Conservation (phyloP, 2,113 vertebrate genomes). For the Actinemys pallida region DNA sequence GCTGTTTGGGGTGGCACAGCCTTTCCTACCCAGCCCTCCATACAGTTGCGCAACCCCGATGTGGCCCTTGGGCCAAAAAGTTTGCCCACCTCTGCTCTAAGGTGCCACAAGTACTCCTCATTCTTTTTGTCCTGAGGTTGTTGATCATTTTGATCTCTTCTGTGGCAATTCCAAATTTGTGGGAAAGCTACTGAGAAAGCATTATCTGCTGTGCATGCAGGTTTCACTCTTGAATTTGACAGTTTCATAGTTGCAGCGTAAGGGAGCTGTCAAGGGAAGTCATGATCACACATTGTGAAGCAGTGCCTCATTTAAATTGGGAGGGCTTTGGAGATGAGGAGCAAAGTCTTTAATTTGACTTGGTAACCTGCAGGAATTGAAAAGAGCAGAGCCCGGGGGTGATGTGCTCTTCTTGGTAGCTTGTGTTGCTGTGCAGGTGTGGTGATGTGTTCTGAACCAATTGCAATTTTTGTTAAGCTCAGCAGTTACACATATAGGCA, state of each 20-base stretch:
- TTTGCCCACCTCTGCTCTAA: too few relatives aligned
- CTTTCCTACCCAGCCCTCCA: too few relatives aligned
- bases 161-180: constrained; percentile 34
- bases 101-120: too few relatives aligned
- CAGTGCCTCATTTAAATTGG: constrained; percentile 24
- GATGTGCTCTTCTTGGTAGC: neutral
- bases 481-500: neutral
- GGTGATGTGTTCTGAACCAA: neutral
- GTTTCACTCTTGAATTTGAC: constrained; percentile 64
- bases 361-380: rapidly evolving
- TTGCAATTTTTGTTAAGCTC: neutral
- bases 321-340: constrained; percentile 2
- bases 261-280: constrained; percentile 65
- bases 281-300: constrained; percentile 59
- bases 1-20: too few relatives aligned
- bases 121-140: constrained; percentile 3
- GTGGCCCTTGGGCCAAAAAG: too few relatives aligned
- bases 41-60: too few relatives aligned
- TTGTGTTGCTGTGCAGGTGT: constrained; percentile 10
- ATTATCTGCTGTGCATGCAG: constrained; percentile 59
- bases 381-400: neutral
- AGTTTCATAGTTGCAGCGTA: constrained; percentile 65
- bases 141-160: constrained; percentile 29
- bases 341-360: constrained; percentile 28
- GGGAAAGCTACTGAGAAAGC: constrained; percentile 46